Evolutionary conservation across 2,888 invertebrate genomes (phyloP), one percentile per base, ranked within the genome.

Genomic region (Chironomus riparius): DNA sequence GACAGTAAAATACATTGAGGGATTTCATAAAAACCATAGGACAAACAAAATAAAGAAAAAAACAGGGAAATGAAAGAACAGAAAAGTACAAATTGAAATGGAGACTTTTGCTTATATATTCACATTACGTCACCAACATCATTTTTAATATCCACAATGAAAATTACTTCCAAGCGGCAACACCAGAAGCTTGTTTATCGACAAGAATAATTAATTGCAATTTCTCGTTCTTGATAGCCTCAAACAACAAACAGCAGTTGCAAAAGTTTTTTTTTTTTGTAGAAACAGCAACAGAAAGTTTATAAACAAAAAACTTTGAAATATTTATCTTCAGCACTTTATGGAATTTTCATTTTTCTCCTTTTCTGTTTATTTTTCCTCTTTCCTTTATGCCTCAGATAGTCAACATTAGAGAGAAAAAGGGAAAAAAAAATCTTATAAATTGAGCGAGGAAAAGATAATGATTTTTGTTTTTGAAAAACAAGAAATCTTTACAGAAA

Each of bases 121-220:
- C 72, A 73, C 15, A 18, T 73, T 73, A 62, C 72, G 72, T 73
- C 56, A 56, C 56, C 56, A 61, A 73, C 62, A 73, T 73, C 72
- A 61, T 73, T 62, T 73, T 73, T 71, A 71, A 71, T 71, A 71
- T 47, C 50, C 47, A 70, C 47, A 47, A 47, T 70, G 70, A 70
- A 28, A 38, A 70, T 38, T 38, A 38, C 38, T 38, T 38, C 38
- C 38, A 38, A 38, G 38, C 38, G 38, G 38, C 38, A 38, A 38
- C 38, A 38, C 38, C 38, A 38, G 38, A 38, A 38, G 38, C 38
- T 38, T 65, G 65, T 65, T 65, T 65, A 65, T 65, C 62, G 62
- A 38, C 38, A 56, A 73, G 61, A 73, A 73, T 73, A 73, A 73
- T 73, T 73, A 73, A 73, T 73, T 73, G 72, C 72, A 73, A 61